A percentile compares a stretch with the other conserved stretches of the same genome.
These are phyloP conservation scores for Anas bahamensis DNA, from an alignment of 2,797 vertebrate genomes.

Conservation along the genomic window DNA sequence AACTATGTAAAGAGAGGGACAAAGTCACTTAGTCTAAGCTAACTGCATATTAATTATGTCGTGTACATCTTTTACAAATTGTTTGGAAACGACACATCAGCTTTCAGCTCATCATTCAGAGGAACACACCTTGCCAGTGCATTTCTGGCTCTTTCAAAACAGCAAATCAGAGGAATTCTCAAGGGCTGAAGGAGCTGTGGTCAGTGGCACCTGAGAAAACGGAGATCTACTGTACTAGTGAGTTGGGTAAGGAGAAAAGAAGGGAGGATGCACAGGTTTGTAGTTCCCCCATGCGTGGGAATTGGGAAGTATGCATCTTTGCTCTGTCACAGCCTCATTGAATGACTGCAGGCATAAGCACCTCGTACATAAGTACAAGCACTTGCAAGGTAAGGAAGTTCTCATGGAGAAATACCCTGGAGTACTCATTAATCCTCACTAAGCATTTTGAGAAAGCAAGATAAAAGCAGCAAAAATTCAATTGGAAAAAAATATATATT, in stretches of 20 bases:
- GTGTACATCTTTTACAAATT: background rate
- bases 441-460: background rate
- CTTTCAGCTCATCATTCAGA: background rate
- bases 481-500: background rate
- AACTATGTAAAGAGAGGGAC: background rate
- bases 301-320: background rate
- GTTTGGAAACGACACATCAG: background rate
- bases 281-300: background rate
- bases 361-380: rapidly evolving
- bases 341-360: background rate
- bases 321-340: background rate
- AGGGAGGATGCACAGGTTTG: background rate
- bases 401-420: background rate
- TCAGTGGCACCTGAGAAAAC: background rate
- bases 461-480: background rate
- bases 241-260: background rate
- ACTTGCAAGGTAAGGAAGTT: background rate
- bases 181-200: background rate
- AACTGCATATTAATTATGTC: background rate
- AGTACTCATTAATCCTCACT: background rate
- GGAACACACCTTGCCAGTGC: background rate
- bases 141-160: background rate
- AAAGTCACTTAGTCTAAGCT: background rate
- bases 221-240: background rate
- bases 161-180: background rate